Conservation (phyloP, 2,888 invertebrate species). For the Parasteatoda lunata region DNA sequence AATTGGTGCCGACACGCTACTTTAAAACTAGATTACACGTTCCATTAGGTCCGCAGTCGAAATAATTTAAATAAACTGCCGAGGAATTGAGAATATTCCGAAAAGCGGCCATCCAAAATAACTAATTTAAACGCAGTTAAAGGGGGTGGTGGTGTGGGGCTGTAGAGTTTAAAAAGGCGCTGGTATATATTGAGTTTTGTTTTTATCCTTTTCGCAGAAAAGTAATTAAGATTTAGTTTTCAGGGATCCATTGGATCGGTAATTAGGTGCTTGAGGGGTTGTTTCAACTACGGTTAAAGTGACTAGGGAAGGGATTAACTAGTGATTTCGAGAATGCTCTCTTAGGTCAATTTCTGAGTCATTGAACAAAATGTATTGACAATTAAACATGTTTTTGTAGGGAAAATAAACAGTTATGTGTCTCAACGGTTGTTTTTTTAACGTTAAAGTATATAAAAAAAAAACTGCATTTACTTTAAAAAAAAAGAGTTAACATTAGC, state of each 20-base stretch:
- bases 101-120: conserved; percentile 7
- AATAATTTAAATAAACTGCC: conserved; percentile 54
- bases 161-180: conserved; percentile 19
- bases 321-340: neutral
- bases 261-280: conserved; percentile 38
- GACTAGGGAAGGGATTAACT: conserved; percentile 19
- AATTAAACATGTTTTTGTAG: too few species aligned
- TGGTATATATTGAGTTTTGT: conserved; percentile 28
- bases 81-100: conserved; percentile 7
- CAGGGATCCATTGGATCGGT: conserved; percentile 17
- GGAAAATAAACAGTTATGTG: too few species aligned
- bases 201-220: conserved; percentile 35
- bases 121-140: conserved; percentile 35
- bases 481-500: too few species aligned
- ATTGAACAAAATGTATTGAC: too few species aligned
- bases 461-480: too few species aligned
- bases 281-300: conserved; percentile 36
- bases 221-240: conserved; percentile 61
- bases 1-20: conserved; percentile 9
- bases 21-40: conserved; percentile 30
- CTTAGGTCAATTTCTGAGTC: neutral
- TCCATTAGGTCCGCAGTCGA: conserved; percentile 22
- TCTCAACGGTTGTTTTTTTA: too few species aligned
- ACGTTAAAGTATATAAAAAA: too few species aligned
- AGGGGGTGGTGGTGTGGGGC: neutral